These are phyloP conservation scores for Ichneumoninae sp. DNA, from an alignment of 2,888 invertebrate species.

Conservation along the genomic window DNA sequence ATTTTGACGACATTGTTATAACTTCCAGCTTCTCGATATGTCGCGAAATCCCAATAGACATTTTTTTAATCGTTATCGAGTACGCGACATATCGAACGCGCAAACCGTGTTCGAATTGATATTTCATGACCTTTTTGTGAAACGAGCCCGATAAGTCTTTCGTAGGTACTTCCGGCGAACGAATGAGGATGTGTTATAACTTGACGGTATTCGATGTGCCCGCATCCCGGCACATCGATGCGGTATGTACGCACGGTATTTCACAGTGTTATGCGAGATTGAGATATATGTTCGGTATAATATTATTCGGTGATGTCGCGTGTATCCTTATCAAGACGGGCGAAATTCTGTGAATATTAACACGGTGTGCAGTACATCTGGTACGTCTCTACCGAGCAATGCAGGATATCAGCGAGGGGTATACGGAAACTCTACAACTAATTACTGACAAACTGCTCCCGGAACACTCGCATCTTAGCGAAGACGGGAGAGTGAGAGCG, in stretches of 20 bases:
- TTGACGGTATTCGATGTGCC: slow-evolving; percentile 5
- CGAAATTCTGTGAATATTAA: slow-evolving; percentile 15
- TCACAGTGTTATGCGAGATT: slow-evolving; percentile 35
- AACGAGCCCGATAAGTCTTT: neutral
- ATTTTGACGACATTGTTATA: neutral
- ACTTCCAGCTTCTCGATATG: neutral
- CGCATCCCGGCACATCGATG: neutral
- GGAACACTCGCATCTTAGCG: slow-evolving; percentile 63
- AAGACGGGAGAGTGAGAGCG: slow-evolving; percentile 12
- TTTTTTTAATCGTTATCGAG: too few species aligned
- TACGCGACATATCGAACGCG: neutral
- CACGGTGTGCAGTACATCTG: neutral
- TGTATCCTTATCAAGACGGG: slow-evolving; percentile 59
- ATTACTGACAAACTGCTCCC: slow-evolving; percentile 67
- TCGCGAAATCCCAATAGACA: neutral
- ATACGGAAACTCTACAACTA: slow-evolving; percentile 65
- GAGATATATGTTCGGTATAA: slow-evolving; percentile 42
- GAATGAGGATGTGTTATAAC: slow-evolving; percentile 32
- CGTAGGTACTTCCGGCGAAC: neutral
- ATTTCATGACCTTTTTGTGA: neutral
- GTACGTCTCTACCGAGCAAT: neutral
- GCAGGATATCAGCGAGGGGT: slow-evolving; percentile 16
- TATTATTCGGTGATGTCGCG: slow-evolving; percentile 64
- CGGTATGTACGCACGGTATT: slow-evolving; percentile 32
- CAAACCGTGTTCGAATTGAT: neutral